Percentiles rank a stretch among this genome's conserved stretches.
Conservation (phyloP, 2,888 invertebrate species). For the Philonicus albiceps region DNA sequence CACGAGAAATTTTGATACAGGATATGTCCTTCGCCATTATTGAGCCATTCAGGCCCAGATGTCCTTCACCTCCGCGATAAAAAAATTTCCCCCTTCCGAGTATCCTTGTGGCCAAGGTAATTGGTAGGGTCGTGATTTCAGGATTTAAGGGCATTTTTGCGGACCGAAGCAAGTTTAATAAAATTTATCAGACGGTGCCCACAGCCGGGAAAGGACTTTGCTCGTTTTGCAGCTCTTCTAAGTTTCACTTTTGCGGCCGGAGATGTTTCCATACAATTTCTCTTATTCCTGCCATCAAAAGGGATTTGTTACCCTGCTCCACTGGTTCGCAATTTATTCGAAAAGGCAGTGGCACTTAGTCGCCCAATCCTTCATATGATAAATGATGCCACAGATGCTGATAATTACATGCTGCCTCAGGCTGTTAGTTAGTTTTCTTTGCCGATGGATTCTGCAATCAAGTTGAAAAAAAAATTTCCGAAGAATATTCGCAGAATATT, state of each 20-base stretch:
- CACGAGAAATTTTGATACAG: slow-evolving; percentile 10
- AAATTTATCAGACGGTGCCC: not conserved
- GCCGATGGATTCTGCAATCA: not conserved
- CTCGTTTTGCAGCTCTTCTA: not conserved
- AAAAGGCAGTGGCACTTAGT: not conserved
- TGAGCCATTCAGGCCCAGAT: slow-evolving; percentile 8
- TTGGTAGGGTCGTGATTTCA: slow-evolving; percentile 14
- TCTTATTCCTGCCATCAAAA: not conserved
- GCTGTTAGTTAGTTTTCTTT: not conserved
- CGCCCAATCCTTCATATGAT: not conserved
- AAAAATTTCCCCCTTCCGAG: not conserved
- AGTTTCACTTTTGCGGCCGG: not conserved
- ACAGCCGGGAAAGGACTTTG: not conserved
- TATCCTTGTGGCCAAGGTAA: not conserved
- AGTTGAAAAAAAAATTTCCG: not conserved
- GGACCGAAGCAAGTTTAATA: slow-evolving; percentile 1
- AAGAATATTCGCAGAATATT: not conserved
- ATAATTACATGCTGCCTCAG: not conserved
- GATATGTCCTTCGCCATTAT: slow-evolving; percentile 21
- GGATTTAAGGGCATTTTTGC: slow-evolving; percentile 1
- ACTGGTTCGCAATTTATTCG: not conserved
- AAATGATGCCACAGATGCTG: not conserved
- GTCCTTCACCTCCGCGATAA: not conserved
- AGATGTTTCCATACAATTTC: not conserved
- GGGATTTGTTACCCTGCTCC: not conserved